Evolutionary conservation across 1,140 invertebrate genomes (phyloP), one percentile per base, ranked within the genome.

Genomic region (Achroia grisella): DNA sequence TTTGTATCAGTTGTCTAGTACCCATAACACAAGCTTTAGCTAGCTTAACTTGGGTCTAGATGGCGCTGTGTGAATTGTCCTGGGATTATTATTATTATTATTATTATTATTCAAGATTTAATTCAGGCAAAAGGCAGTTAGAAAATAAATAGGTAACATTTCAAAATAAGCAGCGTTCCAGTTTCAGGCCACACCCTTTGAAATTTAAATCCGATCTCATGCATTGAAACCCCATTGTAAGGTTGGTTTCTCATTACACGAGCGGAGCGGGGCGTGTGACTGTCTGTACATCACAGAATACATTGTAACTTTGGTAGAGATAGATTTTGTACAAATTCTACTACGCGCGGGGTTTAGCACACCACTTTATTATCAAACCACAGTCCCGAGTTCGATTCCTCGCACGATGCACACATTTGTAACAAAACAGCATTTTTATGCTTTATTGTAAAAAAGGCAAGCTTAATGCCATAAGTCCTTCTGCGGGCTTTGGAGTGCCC

Each of bases 151-250:
- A 45, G 13, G 33, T 14, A 35, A 13, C 28, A 29, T 15, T 28
- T 33, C 15, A 31, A 39, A 45, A 45, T 45, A 39, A 39, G 34
- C 44, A 33, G 17, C 10, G 15, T 12, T 14, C 11, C 36, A 15
- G 48, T 39, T 39, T 44, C 31, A 35, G 40, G 11, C 36, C 35
- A 41, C 45, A 41, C 49, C 56, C 51, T 68, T 68, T 68, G 65
- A 64, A 65, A 68, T 68, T 68, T 62, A 68, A 64, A 68, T 68
- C 53, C 53, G 58, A 62, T 55, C 52, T 64, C 48, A 34, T 40
- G 44, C 45, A 48, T 48, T 48, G 37, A 48, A 48, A 48, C 45
- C 37, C 36, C 17, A 30, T 10, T 31, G 40, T 44, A 29, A 28
- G 30, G 40, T 15, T 5, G 12, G 8, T 4, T 10, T 10, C 29